A percentile compares a stretch with the other conserved stretches of the same genome.
Evolutionary conservation across 2,888 invertebrate genomes (phyloP).

Genomic region (Bombyx huttoni): DNA sequence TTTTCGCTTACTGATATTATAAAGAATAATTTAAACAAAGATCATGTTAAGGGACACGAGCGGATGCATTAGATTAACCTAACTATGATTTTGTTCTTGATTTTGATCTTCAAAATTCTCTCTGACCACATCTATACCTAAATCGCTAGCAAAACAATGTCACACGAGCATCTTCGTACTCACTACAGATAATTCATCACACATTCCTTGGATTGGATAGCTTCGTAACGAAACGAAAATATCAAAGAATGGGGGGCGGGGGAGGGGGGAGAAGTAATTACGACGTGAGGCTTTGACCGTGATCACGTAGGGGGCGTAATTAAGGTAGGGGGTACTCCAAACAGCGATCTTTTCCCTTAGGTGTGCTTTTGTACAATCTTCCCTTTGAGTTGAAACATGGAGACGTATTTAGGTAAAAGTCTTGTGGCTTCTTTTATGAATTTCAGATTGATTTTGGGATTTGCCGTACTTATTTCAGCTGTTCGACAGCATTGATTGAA

Average conservation of each 20-base stretch:
- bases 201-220: not conserved
- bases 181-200: not conserved
- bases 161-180: no score
- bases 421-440: not conserved
- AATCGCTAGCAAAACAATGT: no score
- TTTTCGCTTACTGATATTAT: no score
- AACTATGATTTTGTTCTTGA: no score
- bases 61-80: no score
- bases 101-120: no score
- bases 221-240: not conserved
- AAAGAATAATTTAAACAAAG: no score
- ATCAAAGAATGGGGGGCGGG: conserved; percentile 4
- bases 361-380: conserved; percentile 18
- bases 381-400: not conserved
- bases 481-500: not conserved
- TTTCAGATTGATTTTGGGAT: not conserved
- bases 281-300: conserved; percentile 24
- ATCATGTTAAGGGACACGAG: no score
- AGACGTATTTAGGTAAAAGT: not conserved
- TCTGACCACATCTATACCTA: no score
- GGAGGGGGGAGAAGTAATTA: conserved; percentile 38
- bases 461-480: not conserved
- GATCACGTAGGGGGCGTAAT: conserved; percentile 33
- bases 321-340: conserved; percentile 23
- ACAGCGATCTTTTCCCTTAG: conserved; percentile 22